Evolutionary conservation across 2,888 invertebrate species (phyloP).

Genomic region (Caenorhabditis sulstoni): DNA sequence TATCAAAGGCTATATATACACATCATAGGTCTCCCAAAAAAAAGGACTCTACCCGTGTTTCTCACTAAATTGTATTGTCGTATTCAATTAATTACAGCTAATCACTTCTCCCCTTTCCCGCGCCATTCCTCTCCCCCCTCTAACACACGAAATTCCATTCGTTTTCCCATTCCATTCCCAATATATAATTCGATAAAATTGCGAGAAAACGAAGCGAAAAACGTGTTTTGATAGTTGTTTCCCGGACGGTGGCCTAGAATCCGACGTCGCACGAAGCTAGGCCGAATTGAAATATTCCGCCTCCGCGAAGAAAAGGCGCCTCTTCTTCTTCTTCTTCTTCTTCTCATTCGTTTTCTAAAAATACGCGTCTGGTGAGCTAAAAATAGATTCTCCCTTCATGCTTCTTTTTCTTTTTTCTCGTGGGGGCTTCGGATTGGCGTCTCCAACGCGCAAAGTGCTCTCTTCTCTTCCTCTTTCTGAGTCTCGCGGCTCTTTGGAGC

Average conservation of each 20-base stretch:
- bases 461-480: background rate
- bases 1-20: no score
- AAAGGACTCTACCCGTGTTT: background rate
- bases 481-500: background rate
- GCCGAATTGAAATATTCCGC: slow-evolving; percentile 2
- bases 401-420: slow-evolving; percentile 17
- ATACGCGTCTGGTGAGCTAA: slow-evolving; percentile 27
- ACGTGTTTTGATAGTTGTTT: no score
- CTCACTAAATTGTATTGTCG: slow-evolving; percentile 7
- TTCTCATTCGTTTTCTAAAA: slow-evolving; percentile 28
- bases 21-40: background rate
- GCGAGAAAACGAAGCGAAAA: no score
- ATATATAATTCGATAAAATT: no score
- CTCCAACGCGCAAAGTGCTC: no score
- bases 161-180: no score
- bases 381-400: slow-evolving; percentile 20
- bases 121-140: background rate
- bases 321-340: slow-evolving; percentile 13
- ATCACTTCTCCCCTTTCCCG: background rate
- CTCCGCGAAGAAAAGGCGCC: background rate
- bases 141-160: no score
- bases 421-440: background rate
- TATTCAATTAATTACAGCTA: slow-evolving; percentile 23
- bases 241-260: no score
- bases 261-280: no score